Evolutionary conservation across 2,888 invertebrate genomes (phyloP).

Genomic region (Hirtodrosophila histrioides): DNA sequence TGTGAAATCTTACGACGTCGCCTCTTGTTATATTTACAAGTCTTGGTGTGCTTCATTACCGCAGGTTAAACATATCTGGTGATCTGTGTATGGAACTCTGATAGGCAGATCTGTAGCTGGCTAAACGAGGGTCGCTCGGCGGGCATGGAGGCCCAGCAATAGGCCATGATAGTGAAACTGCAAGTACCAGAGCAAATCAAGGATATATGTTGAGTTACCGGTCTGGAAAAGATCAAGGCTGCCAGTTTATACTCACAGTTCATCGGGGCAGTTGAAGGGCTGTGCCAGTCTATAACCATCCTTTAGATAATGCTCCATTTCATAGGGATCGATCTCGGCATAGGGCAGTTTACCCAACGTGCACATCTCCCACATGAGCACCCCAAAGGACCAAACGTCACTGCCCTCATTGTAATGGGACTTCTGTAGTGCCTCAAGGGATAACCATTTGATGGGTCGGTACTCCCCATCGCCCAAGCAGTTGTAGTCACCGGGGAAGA

Average conservation of each 20-base stretch:
- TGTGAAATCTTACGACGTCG: slow-evolving; percentile 74
- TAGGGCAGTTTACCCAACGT: slow-evolving; percentile 96
- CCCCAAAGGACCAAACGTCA: slow-evolving; percentile 99
- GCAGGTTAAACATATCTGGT: slow-evolving; percentile 91
- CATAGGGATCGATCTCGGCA: slow-evolving; percentile 95
- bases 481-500: slow-evolving; percentile 97
- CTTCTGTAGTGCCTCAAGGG: slow-evolving; percentile 92
- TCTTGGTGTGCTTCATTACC: slow-evolving; percentile 75
- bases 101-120: slow-evolving; percentile 92
- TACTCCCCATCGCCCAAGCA: slow-evolving; percentile 97
- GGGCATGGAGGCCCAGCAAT: slow-evolving; percentile 95
- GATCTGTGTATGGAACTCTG: slow-evolving; percentile 94
- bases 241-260: slow-evolving; percentile 94
- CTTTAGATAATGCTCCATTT: slow-evolving; percentile 93
- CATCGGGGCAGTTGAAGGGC: slow-evolving; percentile 97
- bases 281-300: slow-evolving; percentile 96
- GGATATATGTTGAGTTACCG: neutral
- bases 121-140: slow-evolving; percentile 93
- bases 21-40: slow-evolving; percentile 76
- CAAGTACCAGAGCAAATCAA: slow-evolving; percentile 27
- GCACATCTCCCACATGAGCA: slow-evolving; percentile 96
- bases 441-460: slow-evolving; percentile 97
- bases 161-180: slow-evolving; percentile 96
- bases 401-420: slow-evolving; percentile 93
- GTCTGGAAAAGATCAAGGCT: neutral